Base-by-base conservation (phyloP, 2,888 invertebrate species). In the Linnaemya vulpina region DNA sequence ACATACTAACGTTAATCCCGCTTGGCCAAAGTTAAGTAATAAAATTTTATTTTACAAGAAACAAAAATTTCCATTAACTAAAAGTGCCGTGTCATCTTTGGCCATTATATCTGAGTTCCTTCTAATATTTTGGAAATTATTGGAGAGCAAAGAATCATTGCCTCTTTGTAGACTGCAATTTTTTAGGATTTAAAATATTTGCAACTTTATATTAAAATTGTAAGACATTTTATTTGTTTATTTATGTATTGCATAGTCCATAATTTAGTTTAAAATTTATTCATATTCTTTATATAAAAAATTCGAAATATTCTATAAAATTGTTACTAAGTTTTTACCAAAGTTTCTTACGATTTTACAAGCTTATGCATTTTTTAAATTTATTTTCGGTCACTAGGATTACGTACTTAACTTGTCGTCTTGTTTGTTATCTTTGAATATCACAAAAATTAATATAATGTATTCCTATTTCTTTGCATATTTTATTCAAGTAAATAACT, bases 271-370 rank as follows among this genome's bases (percentile, higher is more conserved):
- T 53, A 53, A 65, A 55, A 71, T 25, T 53, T 71, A 51, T 51
- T 70, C 35, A 25, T 78, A 70, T 73, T 55, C 20, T 22, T 63
- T 71, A 25, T 49, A 65, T 51, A 51, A 79, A 70, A 75, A 55
- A 58, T 62, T 79, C 10, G 22, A 73, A 80, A 80, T 80, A 65
- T 80, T 80, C 49, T 80, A 73, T 79, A 79, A 79, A 79, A 73
- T 79, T 73, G 20, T 79, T 65, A 58, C 79, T 73, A 79, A 51
- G 20, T 46, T 73, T 40, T 80, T 51, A n/a, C 49, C 65, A 73
- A 73, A 71, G 20, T 65, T 71, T 17, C 17, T 65, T 55, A 46
- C 38, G 35, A 0, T 71, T 73, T 49, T 80, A 58, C 15, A 73
- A 79, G 53, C 71, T 71, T 71, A 35, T 58, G 46, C 22, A 63